Conservation (phyloP, 2,888 invertebrate genomes). For the Ecdyonurus torrentis region DNA sequence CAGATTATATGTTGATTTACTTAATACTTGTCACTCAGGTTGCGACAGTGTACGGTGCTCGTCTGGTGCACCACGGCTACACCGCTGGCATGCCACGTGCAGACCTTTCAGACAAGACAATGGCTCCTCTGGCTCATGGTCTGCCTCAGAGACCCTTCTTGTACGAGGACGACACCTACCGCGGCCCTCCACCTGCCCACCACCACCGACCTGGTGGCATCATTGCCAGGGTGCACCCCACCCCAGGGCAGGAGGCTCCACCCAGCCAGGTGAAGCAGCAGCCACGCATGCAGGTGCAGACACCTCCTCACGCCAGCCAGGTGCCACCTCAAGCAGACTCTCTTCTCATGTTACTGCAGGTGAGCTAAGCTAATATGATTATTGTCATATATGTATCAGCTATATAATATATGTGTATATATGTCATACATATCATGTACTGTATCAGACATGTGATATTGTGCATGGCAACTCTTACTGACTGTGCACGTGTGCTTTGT, state of each 20-base stretch:
- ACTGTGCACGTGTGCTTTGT: conserved; percentile 12
- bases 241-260: conserved; percentile 31
- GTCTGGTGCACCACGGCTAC: conserved; percentile 25
- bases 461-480: no score
- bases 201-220: conserved; percentile 25
- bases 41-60: conserved; percentile 37
- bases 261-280: conserved; percentile 32
- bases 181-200: conserved; percentile 20
- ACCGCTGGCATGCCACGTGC: conserved; percentile 10
- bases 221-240: conserved; percentile 15
- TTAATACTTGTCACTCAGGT: no score
- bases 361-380: not conserved
- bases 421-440: no score
- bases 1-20: no score
- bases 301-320: conserved; percentile 48
- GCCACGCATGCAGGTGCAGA: conserved; percentile 12
- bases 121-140: conserved; percentile 13
- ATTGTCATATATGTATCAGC: not conserved
- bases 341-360: not conserved
- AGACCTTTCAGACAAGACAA: conserved; percentile 1
- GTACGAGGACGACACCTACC: not conserved
- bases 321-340: conserved; percentile 49
- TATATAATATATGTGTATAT: no score
- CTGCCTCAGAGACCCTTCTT: not conserved
- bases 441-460: no score